Evolutionary conservation across 2,888 invertebrate genomes (phyloP), one percentile per base, ranked within the genome.

Genomic region (Harpalus rubripes): DNA sequence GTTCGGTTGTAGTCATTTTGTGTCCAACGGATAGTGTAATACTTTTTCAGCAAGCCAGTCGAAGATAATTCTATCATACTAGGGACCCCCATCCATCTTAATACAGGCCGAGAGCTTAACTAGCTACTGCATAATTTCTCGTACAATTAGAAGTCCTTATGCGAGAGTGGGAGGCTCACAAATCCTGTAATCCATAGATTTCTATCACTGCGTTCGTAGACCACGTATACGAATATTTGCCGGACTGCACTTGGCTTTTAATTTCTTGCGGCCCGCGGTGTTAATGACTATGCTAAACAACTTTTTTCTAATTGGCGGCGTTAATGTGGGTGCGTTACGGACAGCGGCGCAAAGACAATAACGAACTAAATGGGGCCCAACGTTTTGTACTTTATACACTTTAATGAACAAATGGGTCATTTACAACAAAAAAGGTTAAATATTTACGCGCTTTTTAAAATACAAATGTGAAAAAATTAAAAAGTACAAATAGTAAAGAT

Each of bases 201-300:
- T 74, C 72, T 44, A 74, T 74, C 72, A 74, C 68, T 39, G 32
- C 26, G 15, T 65, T 32, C 65, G 15, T 18, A 68, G 15, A 18
- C 72, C 72, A 44, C 72, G 26, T 44, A n/a, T n/a, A 68, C 26
- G 26, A 6, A 1, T 22, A 26, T 22, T 0, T 26, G 22, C 7
- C 63, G 26, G 18, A 12, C 63, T 8, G 12, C 18, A 2, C 22
- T 26, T 12, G 61, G 80, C 84, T 84, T 84, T 84, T 84, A 84
- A 84, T 84, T 78, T 84, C 84, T 84, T 84, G 84, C 61, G 84
- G 61, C 32, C 81, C n/a, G 59, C 83, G 83, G 63, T 86, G 86
- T 87, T 88, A 88, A 88, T 87, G 88, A 86, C 85, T 88, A 88
- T 88, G 88, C 87, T 87, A 88, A 88, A 86, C 86, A 87, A 87